Base-by-base conservation (phyloP, 2,797 vertebrate genomes). In the Bryconaethiops microstoma region DNA sequence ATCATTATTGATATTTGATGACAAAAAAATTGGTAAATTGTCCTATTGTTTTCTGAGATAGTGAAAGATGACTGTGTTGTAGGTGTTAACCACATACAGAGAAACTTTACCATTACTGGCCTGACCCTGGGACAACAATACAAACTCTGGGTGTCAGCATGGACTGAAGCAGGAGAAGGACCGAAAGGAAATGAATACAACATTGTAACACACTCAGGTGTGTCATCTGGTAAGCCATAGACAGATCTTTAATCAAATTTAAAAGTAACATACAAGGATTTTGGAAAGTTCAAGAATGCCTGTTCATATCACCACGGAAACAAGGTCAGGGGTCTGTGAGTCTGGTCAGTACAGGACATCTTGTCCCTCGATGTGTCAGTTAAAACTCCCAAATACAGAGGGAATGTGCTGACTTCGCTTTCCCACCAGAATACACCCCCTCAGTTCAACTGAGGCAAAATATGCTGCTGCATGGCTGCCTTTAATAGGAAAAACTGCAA, bases 111-210 rank as follows among this genome's bases (percentile, higher is more conserved):
- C 85, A 63, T 96, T 42, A 2, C 73, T 0, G 75, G 8, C n/a
- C 82, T 94, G 64, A 70, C 81, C 63, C 86, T 77, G 0, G 82
- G 83, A 2, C 60, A 90, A 54, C 23, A 0, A 1, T 96, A 97
- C 35, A 57, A 16, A 1, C 84, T 97, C 1, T 95, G 94, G 94
- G 92, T 97, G 93, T 96, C 94, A 0, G 95, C 95, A 9, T 90
- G 89, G 7, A 98, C 95, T 0, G 83, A 86, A 0, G 86, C 81
- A n/a, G 96, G 96, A 4, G 95, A 97, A 83, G 91, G 97, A 0
- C 92, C 90, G 1, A n/a, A 4, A 13, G 64, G 88, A 82, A 67
- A 8, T 10, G n/a, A 64, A 12, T 21, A 17, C 16, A 5, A 1
- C 0, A 42, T 87, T 80, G 0, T 1, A 2, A 70, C 23, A 12